Percentiles rank a stretch among this genome's conserved stretches.
Conservation (phyloP, 2,888 invertebrate genomes). For the Shargacucullia verbasci region DNA sequence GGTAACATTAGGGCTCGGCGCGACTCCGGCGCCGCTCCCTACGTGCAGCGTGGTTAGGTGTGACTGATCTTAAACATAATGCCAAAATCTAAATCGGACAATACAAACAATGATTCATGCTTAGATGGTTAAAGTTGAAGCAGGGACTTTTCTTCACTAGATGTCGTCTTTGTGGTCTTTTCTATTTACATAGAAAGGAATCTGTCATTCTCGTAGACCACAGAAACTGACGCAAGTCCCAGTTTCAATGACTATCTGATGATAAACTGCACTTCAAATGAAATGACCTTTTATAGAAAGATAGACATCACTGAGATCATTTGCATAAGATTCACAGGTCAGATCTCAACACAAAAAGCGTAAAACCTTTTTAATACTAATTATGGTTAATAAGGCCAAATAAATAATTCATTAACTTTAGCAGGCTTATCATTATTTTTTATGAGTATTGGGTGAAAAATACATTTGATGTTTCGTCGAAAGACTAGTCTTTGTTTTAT, state of each 20-base stretch:
- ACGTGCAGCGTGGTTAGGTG: constrained; percentile 79
- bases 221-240: constrained; percentile 71
- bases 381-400: constrained; percentile 85
- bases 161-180: constrained; percentile 57
- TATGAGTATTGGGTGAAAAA: constrained; percentile 89
- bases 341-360: constrained; percentile 85
- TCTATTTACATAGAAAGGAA: constrained; percentile 56
- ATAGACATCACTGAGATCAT: constrained; percentile 73
- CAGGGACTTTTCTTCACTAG: constrained; percentile 67
- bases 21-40: constrained; percentile 64
- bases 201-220: constrained; percentile 55
- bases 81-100: constrained; percentile 73
- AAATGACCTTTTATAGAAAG: constrained; percentile 58
- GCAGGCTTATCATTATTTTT: constrained; percentile 82
- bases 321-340: constrained; percentile 74
- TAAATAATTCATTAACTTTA: constrained; percentile 73
- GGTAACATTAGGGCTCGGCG: constrained; percentile 69
- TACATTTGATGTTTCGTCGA: constrained; percentile 84
- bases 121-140: constrained; percentile 77
- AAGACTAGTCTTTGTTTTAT: constrained; percentile 74
- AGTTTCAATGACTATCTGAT: constrained; percentile 67
- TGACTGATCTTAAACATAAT: constrained; percentile 68
- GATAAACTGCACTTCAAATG: constrained; percentile 60
- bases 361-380: constrained; percentile 71
- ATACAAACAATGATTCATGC: constrained; percentile 82